Evolutionary conservation across 2,113 vertebrate species (phyloP).

Genomic region (Centropristis striata): DNA sequence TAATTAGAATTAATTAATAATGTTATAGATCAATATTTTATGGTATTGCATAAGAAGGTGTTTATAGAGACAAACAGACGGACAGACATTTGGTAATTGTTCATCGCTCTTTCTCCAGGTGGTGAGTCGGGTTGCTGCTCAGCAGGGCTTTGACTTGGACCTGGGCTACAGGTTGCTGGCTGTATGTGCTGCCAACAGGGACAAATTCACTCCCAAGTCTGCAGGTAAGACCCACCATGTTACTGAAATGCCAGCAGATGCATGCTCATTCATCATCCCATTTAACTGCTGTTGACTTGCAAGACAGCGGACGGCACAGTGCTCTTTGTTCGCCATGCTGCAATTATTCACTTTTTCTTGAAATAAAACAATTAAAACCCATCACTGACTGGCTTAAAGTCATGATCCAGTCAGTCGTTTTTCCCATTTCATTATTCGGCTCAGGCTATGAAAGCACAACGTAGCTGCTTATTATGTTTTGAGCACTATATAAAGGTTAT

Average conservation of each 20-base stretch:
- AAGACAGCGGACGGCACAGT: slow-evolving; percentile 8
- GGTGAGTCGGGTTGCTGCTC: slow-evolving; percentile 97
- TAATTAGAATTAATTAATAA: slow-evolving; percentile 52
- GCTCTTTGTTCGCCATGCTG: slow-evolving; percentile 33
- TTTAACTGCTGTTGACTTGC: slow-evolving; percentile 37
- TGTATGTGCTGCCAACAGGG: slow-evolving; percentile 98
- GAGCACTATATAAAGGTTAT: slow-evolving; percentile 5
- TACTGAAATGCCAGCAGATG: slow-evolving; percentile 14
- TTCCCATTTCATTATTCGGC: background rate
- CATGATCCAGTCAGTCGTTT: slow-evolving; percentile 17
- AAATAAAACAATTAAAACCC: slow-evolving; percentile 13
- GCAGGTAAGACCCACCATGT: slow-evolving; percentile 90
- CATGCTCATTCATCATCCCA: slow-evolving; percentile 58
- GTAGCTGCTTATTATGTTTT: slow-evolving; percentile 19
- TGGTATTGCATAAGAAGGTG: background rate
- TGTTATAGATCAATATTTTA: slow-evolving; percentile 22
- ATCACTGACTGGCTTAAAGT: slow-evolving; percentile 13
- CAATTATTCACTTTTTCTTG: slow-evolving; percentile 15
- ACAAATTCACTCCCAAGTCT: slow-evolving; percentile 99
- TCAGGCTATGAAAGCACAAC: slow-evolving; percentile 9
- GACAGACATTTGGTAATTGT: too few species aligned
- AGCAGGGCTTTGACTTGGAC: slow-evolving; percentile 98
- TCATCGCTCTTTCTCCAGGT: slow-evolving; percentile 84
- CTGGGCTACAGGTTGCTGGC: slow-evolving; percentile 98
- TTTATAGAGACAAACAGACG: background rate